A percentile compares a stretch with the other conserved stretches of the same genome.
phyloP scores from a whole-genome alignment of 2,797 vertebrate genomes.

The Geotrypetes seraphini region DNA sequence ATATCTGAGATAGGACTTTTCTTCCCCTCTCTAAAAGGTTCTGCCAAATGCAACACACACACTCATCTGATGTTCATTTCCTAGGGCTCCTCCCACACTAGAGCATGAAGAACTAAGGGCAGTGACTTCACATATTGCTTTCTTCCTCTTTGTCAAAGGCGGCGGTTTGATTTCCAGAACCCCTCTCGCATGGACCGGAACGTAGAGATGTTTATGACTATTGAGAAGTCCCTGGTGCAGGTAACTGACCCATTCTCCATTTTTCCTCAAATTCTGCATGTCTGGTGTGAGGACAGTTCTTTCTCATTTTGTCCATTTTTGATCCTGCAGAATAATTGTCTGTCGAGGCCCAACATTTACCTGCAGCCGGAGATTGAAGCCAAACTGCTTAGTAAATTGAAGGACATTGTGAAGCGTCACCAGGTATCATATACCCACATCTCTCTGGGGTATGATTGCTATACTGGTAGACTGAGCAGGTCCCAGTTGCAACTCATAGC shows the following conservation, averaged over 20 bases:
- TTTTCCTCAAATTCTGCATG: background rate
- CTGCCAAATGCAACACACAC: no score
- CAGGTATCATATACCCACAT: conserved; percentile 52
- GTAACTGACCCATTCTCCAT: conserved; percentile 49
- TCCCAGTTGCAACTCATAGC: no score
- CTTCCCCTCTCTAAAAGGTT: no score
- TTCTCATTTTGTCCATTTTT: background rate
- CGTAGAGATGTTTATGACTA: conserved; percentile 98
- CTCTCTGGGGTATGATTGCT: background rate
- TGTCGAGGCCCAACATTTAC: conserved; percentile 86
- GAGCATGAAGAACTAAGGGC: no score
- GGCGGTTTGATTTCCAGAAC: conserved; percentile 98
- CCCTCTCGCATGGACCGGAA: conserved; percentile 95
- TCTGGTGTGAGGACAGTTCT: background rate
- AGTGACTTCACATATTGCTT: no score
- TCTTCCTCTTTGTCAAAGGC: conserved; percentile 60
- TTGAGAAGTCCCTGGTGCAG: conserved; percentile 92
- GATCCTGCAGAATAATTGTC: conserved; percentile 80
- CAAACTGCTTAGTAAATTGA: conserved; percentile 87
- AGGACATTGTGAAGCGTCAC: conserved; percentile 92
- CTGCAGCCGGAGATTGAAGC: conserved; percentile 86
- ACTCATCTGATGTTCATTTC: no score
- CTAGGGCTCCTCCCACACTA: no score
- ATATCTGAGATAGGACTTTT: no score
- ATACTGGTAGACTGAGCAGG: no score